phyloP scores from a whole-genome alignment of 2,888 invertebrate genomes.

The Sphaerophoria rueppellii region DNA sequence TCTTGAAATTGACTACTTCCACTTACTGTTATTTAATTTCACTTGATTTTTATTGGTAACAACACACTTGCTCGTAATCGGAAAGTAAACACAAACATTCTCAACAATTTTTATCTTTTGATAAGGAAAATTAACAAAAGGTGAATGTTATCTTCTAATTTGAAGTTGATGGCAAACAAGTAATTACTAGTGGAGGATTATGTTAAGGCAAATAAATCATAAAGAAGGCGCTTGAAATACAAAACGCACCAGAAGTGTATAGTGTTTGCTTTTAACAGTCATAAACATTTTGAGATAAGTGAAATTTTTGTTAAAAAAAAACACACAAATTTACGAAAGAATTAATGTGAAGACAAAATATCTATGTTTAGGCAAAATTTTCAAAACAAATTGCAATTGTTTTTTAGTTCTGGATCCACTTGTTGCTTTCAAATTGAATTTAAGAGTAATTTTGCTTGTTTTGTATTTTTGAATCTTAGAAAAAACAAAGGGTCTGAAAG shows the following conservation, averaged over 20 bases:
- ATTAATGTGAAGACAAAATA: too few species aligned
- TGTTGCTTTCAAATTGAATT: too few species aligned
- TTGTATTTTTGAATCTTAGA: too few species aligned
- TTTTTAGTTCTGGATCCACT: too few species aligned
- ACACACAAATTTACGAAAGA: too few species aligned
- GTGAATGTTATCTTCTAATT: neutral
- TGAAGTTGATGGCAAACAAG: slow-evolving; percentile 34
- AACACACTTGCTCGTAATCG: slow-evolving; percentile 6
- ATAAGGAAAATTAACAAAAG: neutral
- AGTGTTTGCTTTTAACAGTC: too few species aligned
- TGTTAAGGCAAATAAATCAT: neutral
- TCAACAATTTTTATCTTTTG: slow-evolving; percentile 8
- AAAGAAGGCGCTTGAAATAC: slow-evolving; percentile 1
- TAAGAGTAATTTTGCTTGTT: too few species aligned
- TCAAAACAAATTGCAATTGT: too few species aligned
- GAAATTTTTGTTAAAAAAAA: too few species aligned
- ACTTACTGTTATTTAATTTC: slow-evolving; percentile 15
- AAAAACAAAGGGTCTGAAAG: too few species aligned
- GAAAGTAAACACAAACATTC: slow-evolving; percentile 25
- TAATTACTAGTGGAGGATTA: slow-evolving; percentile 16
- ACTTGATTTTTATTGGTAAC: slow-evolving; percentile 2
- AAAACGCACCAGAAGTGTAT: neutral
- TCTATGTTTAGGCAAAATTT: too few species aligned
- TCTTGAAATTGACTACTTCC: neutral
- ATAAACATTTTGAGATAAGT: too few species aligned